These are phyloP conservation scores for Zaprionus nigranus DNA, from an alignment of 1,140 invertebrate species.

Conservation along the genomic window DNA sequence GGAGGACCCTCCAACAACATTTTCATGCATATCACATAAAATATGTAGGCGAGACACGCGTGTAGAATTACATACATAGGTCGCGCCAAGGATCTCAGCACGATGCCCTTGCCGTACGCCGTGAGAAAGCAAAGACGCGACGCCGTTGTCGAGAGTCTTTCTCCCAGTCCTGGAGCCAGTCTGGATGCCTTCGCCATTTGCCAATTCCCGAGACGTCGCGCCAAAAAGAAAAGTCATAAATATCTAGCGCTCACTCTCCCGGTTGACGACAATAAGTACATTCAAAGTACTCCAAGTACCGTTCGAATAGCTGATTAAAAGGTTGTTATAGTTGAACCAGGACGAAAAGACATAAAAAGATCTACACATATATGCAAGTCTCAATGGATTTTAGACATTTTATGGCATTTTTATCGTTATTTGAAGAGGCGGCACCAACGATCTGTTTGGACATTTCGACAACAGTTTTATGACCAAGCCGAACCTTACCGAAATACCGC, in stretches of 20 bases:
- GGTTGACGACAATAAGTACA: slow-evolving; percentile 20
- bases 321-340: slow-evolving; percentile 71
- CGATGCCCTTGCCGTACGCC: slow-evolving; percentile 36
- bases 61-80: slow-evolving; percentile 74
- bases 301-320: slow-evolving; percentile 70
- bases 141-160: slow-evolving; percentile 45
- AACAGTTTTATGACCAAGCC: slow-evolving; percentile 65
- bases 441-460: slow-evolving; percentile 78
- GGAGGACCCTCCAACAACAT: slow-evolving; percentile 27
- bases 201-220: slow-evolving; percentile 68
- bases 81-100: slow-evolving; percentile 38
- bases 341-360: slow-evolving; percentile 58
- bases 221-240: slow-evolving; percentile 65
- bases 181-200: slow-evolving; percentile 17
- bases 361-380: slow-evolving; percentile 7
- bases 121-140: slow-evolving; percentile 59
- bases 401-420: slow-evolving; percentile 76
- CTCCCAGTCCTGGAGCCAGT: slow-evolving; percentile 14
- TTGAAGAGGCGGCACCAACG: slow-evolving; percentile 77
- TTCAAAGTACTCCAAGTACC: slow-evolving; percentile 45
- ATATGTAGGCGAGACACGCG: slow-evolving; percentile 59
- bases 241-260: not conserved
- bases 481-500: slow-evolving; percentile 15
- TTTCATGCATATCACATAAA: slow-evolving; percentile 65
- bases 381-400: slow-evolving; percentile 37